Conservation (phyloP, 2,797 vertebrate species). For the Cyprinodon diabolis region DNA sequence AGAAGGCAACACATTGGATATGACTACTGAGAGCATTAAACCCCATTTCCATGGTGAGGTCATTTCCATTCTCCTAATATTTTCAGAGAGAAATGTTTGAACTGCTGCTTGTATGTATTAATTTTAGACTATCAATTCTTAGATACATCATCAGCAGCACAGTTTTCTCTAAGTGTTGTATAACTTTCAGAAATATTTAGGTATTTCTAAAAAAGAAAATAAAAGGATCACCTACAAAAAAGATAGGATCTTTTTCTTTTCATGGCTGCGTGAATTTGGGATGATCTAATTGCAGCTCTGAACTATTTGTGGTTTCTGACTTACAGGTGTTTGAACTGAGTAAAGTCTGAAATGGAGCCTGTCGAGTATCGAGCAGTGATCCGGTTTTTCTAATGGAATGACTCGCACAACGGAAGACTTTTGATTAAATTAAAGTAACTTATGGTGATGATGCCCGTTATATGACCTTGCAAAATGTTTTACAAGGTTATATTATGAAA, state of each 20-base stretch:
- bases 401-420: too few relatives aligned
- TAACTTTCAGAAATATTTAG: background rate
- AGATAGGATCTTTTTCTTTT: background rate
- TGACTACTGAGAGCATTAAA: background rate
- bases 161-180: background rate
- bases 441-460: too few relatives aligned
- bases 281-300: background rate
- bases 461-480: too few relatives aligned
- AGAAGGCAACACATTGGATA: background rate
- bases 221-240: background rate
- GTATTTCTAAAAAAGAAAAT: background rate
- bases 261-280: background rate
- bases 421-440: too few relatives aligned
- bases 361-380: too few relatives aligned
- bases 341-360: too few relatives aligned
- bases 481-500: too few relatives aligned
- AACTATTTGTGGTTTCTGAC: too few relatives aligned
- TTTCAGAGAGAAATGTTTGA: constrained; percentile 1
- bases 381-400: too few relatives aligned
- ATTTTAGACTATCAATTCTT: background rate
- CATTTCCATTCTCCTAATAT: background rate
- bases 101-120: background rate
- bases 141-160: background rate
- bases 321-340: too few relatives aligned
- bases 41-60: background rate